A percentile compares a stretch with the other conserved stretches of the same genome.
phyloP scores from a whole-genome alignment of 2,888 invertebrate species.

The Ernsta delagoae region DNA sequence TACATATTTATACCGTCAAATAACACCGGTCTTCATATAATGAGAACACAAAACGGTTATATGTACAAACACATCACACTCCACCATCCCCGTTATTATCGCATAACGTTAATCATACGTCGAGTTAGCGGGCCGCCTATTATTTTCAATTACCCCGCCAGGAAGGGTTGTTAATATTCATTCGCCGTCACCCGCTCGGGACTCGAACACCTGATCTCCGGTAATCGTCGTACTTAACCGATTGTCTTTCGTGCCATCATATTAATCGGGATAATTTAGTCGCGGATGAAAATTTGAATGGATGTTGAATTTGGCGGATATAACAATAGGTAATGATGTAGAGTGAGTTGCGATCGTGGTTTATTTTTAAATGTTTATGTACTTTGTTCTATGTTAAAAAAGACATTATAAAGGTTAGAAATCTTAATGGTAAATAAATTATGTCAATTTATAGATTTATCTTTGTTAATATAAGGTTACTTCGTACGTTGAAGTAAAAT shows the following conservation, averaged over 20 bases:
- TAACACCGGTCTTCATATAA: no score
- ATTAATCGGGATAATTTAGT: constrained; percentile 68
- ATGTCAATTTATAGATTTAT: no score
- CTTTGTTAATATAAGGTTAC: no score
- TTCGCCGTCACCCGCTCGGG: constrained; percentile 65
- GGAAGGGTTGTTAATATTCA: constrained; percentile 83
- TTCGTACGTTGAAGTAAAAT: no score
- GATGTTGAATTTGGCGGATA: constrained; percentile 37
- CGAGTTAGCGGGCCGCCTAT: constrained; percentile 64
- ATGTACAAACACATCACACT: constrained; percentile 11
- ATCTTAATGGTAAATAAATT: no score
- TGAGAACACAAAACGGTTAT: no score
- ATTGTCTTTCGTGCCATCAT: constrained; percentile 52
- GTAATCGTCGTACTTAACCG: constrained; percentile 46
- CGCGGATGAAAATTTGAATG: constrained; percentile 56
- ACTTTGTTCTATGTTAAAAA: no score
- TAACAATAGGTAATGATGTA: not conserved
- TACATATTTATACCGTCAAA: no score
- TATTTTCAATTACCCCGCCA: constrained; percentile 74
- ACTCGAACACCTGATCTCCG: constrained; percentile 61
- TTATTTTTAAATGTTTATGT: not conserved
- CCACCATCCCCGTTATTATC: constrained; percentile 49
- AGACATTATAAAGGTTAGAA: no score
- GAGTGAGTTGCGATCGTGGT: no score
- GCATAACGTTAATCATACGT: constrained; percentile 69